Base-by-base conservation (phyloP, 2,113 vertebrate genomes). In the Colossoma macropomum region DNA sequence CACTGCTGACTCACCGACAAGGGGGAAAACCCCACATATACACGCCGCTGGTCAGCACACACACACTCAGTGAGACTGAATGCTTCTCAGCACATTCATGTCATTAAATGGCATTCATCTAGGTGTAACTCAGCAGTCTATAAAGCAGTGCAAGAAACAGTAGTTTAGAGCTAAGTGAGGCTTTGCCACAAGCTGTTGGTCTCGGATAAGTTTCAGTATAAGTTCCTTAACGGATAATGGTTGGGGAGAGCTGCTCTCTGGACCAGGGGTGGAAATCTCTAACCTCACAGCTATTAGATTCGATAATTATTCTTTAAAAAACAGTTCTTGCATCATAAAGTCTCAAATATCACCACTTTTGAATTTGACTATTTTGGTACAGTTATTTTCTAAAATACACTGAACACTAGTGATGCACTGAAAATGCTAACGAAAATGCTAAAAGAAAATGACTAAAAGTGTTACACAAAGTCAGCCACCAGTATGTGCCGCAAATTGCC, bases 1-100 rank as follows among this genome's bases (percentile, higher is more conserved):
- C 89, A 75, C 80, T 88, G 94, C 93, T 92, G 92, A 93, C 92
- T 93, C 92, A 92, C 90, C 76, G 75, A 84, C 86, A 87, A 28
- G 79, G 34, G n/a, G 78, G 76, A 72, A 89, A 90, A 89, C 79
- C 76, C 86, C 74, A 75, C 78, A 65, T 82, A 84, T 86, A 74
- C 78, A 60, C 76, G 80, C 81, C 25, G 62, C 81, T 73, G 23
- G 56, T 81, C 54, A 74, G 45, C 38, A 56, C 73, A 77, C 34
- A 15, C 54, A 45, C 41, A n/a, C n/a, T n/a, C n/a, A 80, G 60
- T 8, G 3, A 23, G 5, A 32, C 48, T 12, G 48, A 52, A 0
- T 1, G 48, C 60, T 38, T 75, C 28, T 75, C 41, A 41, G 34
- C 7, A 28, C 32, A 79, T 65, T 74, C 48, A n/a, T 41, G 25